These are phyloP conservation scores for Zingel zingel DNA, from an alignment of 2,113 vertebrate genomes.

Conservation along the genomic window DNA sequence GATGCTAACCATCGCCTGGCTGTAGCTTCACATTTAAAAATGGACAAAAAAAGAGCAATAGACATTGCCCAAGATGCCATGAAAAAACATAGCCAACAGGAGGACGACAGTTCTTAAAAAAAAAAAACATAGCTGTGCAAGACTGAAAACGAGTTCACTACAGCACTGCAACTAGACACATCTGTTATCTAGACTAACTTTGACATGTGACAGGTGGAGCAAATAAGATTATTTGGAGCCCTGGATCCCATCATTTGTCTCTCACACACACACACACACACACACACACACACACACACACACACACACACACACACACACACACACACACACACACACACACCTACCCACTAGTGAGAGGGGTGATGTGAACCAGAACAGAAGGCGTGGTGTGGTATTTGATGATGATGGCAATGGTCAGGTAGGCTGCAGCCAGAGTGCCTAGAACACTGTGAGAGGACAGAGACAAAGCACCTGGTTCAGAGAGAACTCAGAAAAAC, in stretches of 20 bases:
- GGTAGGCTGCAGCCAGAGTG: slow-evolving; percentile 89
- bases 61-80: too few relatives aligned
- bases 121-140: neutral
- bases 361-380: slow-evolving; percentile 43
- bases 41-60: too few relatives aligned
- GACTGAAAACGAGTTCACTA: too few relatives aligned
- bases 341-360: slow-evolving; percentile 80
- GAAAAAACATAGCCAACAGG: neutral
- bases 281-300: too few relatives aligned
- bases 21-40: neutral
- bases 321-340: neutral
- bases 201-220: neutral
- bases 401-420: slow-evolving; percentile 86
- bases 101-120: neutral
- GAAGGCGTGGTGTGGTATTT: slow-evolving; percentile 85
- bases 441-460: slow-evolving; percentile 85
- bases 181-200: neutral
- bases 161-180: neutral
- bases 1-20: neutral
- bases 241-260: neutral
- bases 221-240: slow-evolving; percentile 5
- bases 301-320: neutral
- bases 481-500: slow-evolving; percentile 7
- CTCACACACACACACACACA: too few relatives aligned
- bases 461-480: slow-evolving; percentile 11